Conservation (phyloP, 2,113 vertebrate species). For the Variabilichromis moorii region DNA sequence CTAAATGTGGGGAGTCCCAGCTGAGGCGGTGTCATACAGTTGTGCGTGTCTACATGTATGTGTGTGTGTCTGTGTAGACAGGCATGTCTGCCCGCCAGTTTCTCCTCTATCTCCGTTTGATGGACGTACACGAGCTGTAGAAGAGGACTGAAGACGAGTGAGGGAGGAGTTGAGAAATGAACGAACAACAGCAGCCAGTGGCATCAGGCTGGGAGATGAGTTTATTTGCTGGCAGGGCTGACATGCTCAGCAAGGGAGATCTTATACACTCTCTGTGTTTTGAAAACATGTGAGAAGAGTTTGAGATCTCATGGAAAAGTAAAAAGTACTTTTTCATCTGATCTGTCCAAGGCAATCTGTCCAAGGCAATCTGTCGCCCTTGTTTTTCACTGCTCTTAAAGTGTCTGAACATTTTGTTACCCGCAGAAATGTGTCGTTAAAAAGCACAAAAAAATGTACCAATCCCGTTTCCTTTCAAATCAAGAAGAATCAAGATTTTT, state of each 20-base stretch:
- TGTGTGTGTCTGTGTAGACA: background rate
- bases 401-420: background rate
- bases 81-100: background rate
- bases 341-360: background rate
- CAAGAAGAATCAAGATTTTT: background rate
- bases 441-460: background rate
- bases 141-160: background rate
- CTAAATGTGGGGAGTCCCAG: background rate
- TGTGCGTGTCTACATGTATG: background rate
- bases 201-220: slow-evolving; percentile 15
- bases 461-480: background rate
- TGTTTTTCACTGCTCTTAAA: background rate
- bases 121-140: background rate
- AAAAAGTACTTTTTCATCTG: background rate
- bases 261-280: background rate
- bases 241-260: slow-evolving; percentile 4
- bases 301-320: background rate
- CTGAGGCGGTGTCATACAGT: background rate
- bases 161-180: background rate
- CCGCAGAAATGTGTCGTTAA: background rate
- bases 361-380: background rate
- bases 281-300: background rate
- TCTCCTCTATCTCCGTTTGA: background rate
- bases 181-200: background rate
- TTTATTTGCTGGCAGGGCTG: slow-evolving; percentile 23